phyloP scores from a whole-genome alignment of 2,113 vertebrate genomes.

The Nerophis lumbriciformis region DNA sequence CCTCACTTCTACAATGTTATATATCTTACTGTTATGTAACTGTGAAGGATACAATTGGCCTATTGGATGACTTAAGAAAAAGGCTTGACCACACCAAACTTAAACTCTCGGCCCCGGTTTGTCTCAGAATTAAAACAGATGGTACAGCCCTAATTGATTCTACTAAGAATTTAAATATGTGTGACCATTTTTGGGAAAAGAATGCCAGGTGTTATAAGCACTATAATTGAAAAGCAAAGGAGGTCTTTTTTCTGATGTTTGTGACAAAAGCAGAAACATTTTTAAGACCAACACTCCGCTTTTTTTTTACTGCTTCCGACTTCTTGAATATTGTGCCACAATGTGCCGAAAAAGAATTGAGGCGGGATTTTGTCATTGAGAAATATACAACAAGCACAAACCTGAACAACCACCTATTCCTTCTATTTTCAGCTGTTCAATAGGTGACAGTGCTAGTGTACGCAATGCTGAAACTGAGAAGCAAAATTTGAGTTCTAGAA shows the following conservation, averaged over 20 bases:
- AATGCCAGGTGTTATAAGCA: conserved; percentile 37
- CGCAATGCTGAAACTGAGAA: neutral
- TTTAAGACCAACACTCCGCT: conserved; percentile 51
- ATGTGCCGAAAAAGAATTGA: conserved; percentile 16
- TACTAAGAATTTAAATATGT: conserved; percentile 15
- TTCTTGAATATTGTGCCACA: conserved; percentile 27
- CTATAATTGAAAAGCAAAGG: conserved; percentile 23
- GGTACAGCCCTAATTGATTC: neutral
- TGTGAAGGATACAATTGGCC: neutral
- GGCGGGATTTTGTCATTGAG: neutral
- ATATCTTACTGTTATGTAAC: neutral
- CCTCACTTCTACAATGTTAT: too few species aligned
- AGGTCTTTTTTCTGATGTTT: conserved; percentile 54
- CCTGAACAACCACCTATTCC: too few species aligned
- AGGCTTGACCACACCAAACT: too few species aligned
- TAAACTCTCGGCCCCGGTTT: neutral
- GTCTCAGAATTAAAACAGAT: neutral
- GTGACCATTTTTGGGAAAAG: conserved; percentile 31
- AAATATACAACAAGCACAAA: too few species aligned
- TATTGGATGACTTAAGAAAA: neutral
- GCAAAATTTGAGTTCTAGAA: neutral
- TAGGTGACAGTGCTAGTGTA: too few species aligned
- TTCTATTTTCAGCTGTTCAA: too few species aligned
- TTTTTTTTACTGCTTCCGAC: conserved; percentile 26
- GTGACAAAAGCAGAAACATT: conserved; percentile 47